A percentile compares a stretch with the other conserved stretches of the same genome.
Evolutionary conservation across 2,888 invertebrate genomes (phyloP).

Genomic region (Andrena haemorrhoa): DNA sequence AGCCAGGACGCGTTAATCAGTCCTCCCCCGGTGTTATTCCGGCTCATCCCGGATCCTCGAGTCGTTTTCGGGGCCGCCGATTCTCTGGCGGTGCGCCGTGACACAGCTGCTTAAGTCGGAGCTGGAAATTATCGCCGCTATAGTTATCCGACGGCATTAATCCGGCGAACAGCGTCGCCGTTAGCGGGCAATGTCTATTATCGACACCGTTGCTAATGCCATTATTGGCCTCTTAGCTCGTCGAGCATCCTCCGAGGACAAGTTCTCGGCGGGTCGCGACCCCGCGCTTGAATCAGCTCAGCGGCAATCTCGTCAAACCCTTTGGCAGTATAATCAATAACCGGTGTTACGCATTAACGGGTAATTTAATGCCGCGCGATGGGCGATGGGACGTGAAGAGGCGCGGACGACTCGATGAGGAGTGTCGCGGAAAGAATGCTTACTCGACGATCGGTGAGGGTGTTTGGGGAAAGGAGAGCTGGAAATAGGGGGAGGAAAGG

Average conservation of each 20-base stretch:
- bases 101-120: constrained; percentile 20
- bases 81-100: not conserved
- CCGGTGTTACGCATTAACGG: constrained; percentile 23
- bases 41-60: constrained; percentile 47
- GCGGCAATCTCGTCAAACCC: constrained; percentile 41
- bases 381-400: not conserved
- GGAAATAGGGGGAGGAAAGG: too few relatives aligned
- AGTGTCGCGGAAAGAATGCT: not conserved
- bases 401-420: not conserved
- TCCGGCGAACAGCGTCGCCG: constrained; percentile 30
- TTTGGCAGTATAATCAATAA: constrained; percentile 42
- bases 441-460: not conserved
- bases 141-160: constrained; percentile 37
- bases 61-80: constrained; percentile 39
- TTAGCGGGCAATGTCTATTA: constrained; percentile 54
- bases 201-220: constrained; percentile 56
- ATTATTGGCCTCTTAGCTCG: constrained; percentile 56
- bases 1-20: constrained; percentile 72
- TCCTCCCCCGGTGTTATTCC: constrained; percentile 64
- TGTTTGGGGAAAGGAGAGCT: not conserved
- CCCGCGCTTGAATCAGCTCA: constrained; percentile 16
- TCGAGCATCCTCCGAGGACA: constrained; percentile 31
- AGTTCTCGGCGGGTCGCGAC: constrained; percentile 26
- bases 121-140: constrained; percentile 13
- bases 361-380: constrained; percentile 11